Conservation (phyloP, 2,888 invertebrate genomes). For the Baccha elongata region DNA sequence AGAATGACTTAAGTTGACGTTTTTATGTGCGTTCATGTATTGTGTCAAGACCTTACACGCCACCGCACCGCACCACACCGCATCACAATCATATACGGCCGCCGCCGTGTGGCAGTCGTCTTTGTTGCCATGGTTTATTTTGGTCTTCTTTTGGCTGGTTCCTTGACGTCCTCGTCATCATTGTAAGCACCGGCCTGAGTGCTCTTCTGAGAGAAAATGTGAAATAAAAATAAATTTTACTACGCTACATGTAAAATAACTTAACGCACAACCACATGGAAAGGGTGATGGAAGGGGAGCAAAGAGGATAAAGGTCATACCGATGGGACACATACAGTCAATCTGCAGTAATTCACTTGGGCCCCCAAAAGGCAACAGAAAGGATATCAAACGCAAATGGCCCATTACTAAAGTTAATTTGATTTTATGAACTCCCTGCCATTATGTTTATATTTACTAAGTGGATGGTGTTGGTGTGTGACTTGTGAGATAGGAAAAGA, state of each 20-base stretch:
- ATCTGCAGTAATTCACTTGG: slow-evolving; percentile 67
- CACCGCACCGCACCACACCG: slow-evolving; percentile 7
- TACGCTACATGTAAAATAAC: slow-evolving; percentile 67
- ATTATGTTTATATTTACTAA: slow-evolving; percentile 59
- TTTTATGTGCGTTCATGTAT: slow-evolving; percentile 67
- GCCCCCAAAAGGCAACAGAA: slow-evolving; percentile 53
- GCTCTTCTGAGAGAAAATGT: slow-evolving; percentile 54
- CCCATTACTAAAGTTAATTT: slow-evolving; percentile 69
- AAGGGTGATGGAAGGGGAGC: neutral
- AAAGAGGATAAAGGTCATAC: slow-evolving; percentile 46
- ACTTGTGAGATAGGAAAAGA: too few relatives aligned
- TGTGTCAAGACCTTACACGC: slow-evolving; percentile 57
- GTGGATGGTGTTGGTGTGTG: slow-evolving; percentile 15
- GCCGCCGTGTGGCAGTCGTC: slow-evolving; percentile 19
- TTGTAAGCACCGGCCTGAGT: slow-evolving; percentile 54
- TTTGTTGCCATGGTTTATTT: neutral
- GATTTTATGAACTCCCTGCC: slow-evolving; percentile 66
- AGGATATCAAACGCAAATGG: slow-evolving; percentile 67
- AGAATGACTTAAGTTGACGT: slow-evolving; percentile 70
- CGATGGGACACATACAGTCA: slow-evolving; percentile 49
- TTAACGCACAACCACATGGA: slow-evolving; percentile 47
- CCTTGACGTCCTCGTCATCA: slow-evolving; percentile 27
- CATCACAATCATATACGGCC: too few relatives aligned
- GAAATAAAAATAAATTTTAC: slow-evolving; percentile 69
- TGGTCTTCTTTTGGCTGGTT: neutral